Base-by-base conservation (phyloP, 2,888 invertebrate genomes). In the Ceriagrion tenellum region DNA sequence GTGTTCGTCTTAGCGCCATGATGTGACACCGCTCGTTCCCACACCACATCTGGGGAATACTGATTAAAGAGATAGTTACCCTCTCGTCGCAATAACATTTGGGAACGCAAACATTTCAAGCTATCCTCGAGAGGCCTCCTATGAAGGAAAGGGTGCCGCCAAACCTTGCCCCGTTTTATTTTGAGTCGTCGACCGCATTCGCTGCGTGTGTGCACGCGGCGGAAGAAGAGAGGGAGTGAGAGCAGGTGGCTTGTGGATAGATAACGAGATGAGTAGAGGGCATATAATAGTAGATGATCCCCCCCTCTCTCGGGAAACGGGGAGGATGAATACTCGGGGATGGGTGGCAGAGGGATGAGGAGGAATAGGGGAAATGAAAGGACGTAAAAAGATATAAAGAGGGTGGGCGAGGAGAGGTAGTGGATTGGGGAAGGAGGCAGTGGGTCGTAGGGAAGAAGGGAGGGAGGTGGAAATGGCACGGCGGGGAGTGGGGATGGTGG, bases 361-460 rank as follows among this genome's bases (percentile, higher is more conserved):
- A 35, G 59, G 35, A 59, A 91, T 26, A 40, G 63, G 91, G 91
- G 91, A 93, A 69, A 63, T 59, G 91, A 56, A 63, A 93, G 63
- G 8, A n/a, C 81, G 81, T 13, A 35, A 35, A 81, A 63, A 47
- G 89, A 89, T 55, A 55, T 55, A 55, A 55, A 55, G 59, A 47
- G 23, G 88, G 40, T 23, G 55, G 88, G 47, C 6, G 47, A 55
- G 55, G 26, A 26, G 88, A 89, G 47, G 89, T 6, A 55, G 89
- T n/a, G 89, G 23, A 89, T 23, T n/a, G 55, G 12, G 89, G 40
- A n/a, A 30, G 88, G 8, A 30, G 40, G 88, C 4, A 47, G 2
- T 47, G 47, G 47, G 47, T 40, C 13, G 23, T 3, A 18, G 88
- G 88, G 18, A 4, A 35, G 47, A 20, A 20, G 69, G 69, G 69